Evolutionary conservation across 2,888 invertebrate genomes (phyloP).

Genomic region (Salticus scenicus): DNA sequence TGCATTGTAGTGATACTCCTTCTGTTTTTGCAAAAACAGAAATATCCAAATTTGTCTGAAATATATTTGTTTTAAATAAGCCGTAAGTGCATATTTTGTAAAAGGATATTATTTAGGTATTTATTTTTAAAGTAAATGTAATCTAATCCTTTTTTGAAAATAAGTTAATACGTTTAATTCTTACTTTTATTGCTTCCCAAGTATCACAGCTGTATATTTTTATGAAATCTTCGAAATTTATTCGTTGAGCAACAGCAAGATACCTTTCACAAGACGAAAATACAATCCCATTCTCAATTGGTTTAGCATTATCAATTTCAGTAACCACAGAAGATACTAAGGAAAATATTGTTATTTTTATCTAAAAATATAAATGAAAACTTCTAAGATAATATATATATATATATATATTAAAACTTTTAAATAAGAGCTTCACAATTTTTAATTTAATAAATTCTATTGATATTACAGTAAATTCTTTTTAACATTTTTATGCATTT

Average conservation of each 20-base stretch:
- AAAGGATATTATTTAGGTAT: too few species aligned
- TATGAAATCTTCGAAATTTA: slow-evolving; percentile 31
- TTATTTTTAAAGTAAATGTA: too few species aligned
- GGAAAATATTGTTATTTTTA: slow-evolving; percentile 42
- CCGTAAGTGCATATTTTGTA: too few species aligned
- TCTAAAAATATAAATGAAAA: slow-evolving; percentile 13
- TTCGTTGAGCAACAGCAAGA: slow-evolving; percentile 22
- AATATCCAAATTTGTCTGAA: neutral
- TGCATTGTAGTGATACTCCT: too few species aligned
- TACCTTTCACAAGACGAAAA: slow-evolving; percentile 42
- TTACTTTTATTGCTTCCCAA: slow-evolving; percentile 38
- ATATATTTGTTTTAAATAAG: too few species aligned
- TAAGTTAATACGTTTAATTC: too few species aligned
- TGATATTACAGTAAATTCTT: too few species aligned
- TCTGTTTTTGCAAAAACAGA: too few species aligned
- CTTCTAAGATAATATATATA: neutral
- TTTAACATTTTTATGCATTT: too few species aligned
- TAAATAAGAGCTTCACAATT: too few species aligned
- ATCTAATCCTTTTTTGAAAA: too few species aligned
- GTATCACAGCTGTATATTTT: slow-evolving; percentile 37
- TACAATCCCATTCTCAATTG: slow-evolving; percentile 18
- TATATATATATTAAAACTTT: neutral
- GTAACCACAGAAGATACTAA: slow-evolving; percentile 20
- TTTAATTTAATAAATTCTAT: too few species aligned
- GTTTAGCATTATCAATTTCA: slow-evolving; percentile 39